Base-by-base conservation (phyloP, 2,888 invertebrate species). In the Drosophila barbarae region DNA sequence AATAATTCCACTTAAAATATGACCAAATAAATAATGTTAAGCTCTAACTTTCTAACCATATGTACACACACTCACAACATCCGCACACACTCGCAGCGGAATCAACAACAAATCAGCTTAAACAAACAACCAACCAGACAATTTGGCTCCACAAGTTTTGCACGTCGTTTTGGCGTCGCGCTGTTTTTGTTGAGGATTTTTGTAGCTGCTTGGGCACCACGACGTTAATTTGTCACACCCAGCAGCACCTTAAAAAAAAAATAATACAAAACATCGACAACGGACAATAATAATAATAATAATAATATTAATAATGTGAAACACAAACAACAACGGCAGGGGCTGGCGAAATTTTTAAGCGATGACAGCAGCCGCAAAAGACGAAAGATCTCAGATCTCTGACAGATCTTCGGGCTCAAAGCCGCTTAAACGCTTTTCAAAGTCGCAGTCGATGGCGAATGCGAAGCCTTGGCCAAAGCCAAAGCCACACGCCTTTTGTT, bases 401-500 rank as follows among this genome's bases (percentile, higher is more conserved):
- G 42, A 15, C 56, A 69, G 58, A 58, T 53, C 44, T 60, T 34
- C 26, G 30, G 39, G 81, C 70, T 74, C 41, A 76, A 75, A 81
- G 76, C 74, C 56, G 79, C 83, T 82, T 78, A 84, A 86, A 76
- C 73, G 78, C 71, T 72, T 76, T 77, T 83, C 77, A 82, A 79
- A 85, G 76, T 77, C 79, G 74, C 46, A 21, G 13, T 46, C 46
- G 46, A 46, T 46, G 46, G 46, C 46, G 46, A 47, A 47, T 47
- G 46, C 46, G 46, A 82, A 85, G 76, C 84, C 86, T 86, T 86
- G 86, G 72, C 68, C 71, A 69, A 74, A 12, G 35, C 36, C 80
- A 72, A 58, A 56, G 58, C 58, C 79, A 87, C 81, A 85, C 82
- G 87, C 82, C 85, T 87, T 86, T 87, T 82, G 77, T 83, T 83